Conservation (phyloP, 1,140 invertebrate genomes). For the Lasaia peninsularis region DNA sequence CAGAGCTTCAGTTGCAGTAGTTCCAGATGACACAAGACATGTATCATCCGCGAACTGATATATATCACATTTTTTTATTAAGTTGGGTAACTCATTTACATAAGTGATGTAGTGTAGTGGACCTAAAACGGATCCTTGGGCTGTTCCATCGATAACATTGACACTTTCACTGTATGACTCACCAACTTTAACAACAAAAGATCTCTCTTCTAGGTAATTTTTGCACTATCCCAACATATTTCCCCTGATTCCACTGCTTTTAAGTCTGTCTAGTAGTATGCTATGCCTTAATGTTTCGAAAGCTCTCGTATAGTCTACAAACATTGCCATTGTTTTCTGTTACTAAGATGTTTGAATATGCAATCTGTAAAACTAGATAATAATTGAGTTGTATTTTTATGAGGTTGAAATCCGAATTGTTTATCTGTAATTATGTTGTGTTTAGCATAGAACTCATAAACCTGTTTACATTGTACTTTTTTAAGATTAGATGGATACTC, state of each 20-base stretch:
- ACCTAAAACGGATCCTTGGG: constrained; percentile 29
- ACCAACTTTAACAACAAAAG: not conserved
- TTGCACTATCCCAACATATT: not conserved
- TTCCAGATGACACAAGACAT: constrained; percentile 19
- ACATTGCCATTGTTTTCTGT: constrained; percentile 14
- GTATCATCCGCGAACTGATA: constrained; percentile 33
- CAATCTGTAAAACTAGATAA: not conserved
- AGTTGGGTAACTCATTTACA: constrained; percentile 20
- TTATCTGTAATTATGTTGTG: not conserved
- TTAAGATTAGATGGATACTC: constrained; percentile 15
- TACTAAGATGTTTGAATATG: constrained; percentile 1
- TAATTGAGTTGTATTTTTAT: not conserved
- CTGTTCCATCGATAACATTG: constrained; percentile 15
- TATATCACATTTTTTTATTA: constrained; percentile 17
- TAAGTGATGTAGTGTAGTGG: constrained; percentile 25
- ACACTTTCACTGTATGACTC: not conserved
- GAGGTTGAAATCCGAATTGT: not conserved
- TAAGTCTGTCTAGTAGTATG: not conserved
- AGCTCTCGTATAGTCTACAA: constrained; percentile 7
- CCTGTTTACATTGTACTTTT: constrained; percentile 14
- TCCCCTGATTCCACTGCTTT: not conserved
- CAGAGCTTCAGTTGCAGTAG: constrained; percentile 2
- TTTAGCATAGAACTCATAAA: constrained; percentile 3
- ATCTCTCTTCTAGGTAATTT: constrained; percentile 1
- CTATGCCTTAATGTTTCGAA: not conserved